Evolutionary conservation across 2,113 vertebrate genomes (phyloP).

Genomic region (Lophius piscatorius): DNA sequence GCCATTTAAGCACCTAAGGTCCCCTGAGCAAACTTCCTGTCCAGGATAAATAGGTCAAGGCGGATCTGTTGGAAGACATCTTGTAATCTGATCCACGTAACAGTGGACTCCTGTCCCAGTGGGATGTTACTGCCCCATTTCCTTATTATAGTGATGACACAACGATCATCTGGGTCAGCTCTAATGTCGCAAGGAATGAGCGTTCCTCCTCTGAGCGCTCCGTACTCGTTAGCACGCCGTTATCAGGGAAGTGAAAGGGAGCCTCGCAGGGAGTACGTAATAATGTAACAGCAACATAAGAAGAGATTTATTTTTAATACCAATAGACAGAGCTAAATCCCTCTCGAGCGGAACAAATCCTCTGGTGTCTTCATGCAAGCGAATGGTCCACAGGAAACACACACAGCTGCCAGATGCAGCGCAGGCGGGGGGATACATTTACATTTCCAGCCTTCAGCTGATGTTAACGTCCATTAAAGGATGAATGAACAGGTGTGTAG

Average conservation of each 20-base stretch:
- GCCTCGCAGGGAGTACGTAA: slow-evolving; percentile 55
- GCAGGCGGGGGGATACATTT: slow-evolving; percentile 16
- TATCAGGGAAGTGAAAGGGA: slow-evolving; percentile 31
- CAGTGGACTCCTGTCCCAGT: slow-evolving; percentile 7
- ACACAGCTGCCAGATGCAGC: slow-evolving; percentile 28
- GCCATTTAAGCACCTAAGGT: slow-evolving; percentile 52
- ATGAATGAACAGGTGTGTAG: slow-evolving; percentile 21
- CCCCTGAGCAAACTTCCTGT: slow-evolving; percentile 21
- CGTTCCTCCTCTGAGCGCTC: slow-evolving; percentile 34
- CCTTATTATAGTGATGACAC: slow-evolving; percentile 41
- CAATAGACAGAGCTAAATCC: slow-evolving; percentile 69
- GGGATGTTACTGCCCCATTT: slow-evolving; percentile 27
- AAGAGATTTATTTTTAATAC: slow-evolving; percentile 76
- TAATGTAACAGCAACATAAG: slow-evolving; percentile 53
- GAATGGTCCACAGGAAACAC: slow-evolving; percentile 30
- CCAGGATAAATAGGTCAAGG: slow-evolving; percentile 54
- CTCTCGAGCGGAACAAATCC: slow-evolving; percentile 67
- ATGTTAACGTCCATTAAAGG: neutral
- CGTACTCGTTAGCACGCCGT: slow-evolving; percentile 38
- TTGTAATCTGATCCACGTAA: slow-evolving; percentile 60
- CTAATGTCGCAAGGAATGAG: slow-evolving; percentile 42
- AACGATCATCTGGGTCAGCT: slow-evolving; percentile 51
- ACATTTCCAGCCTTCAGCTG: slow-evolving; percentile 21
- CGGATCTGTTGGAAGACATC: slow-evolving; percentile 50
- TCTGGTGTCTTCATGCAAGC: slow-evolving; percentile 48